These are phyloP conservation scores for Drosophila borborema DNA, from an alignment of 2,888 invertebrate species.

Conservation along the genomic window DNA sequence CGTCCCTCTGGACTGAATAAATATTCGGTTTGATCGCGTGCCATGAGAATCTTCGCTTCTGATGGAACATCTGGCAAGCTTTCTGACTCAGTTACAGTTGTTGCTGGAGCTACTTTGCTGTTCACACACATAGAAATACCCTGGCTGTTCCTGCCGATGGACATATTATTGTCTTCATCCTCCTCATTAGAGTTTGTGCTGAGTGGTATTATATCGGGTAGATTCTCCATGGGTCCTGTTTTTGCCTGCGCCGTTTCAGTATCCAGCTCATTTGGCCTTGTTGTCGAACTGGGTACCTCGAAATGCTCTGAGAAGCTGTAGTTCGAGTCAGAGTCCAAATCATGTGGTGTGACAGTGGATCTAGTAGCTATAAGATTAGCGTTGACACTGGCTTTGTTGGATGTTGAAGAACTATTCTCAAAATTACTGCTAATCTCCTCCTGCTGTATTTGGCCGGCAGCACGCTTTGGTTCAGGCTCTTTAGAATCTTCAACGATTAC, in stretches of 20 bases:
- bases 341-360: conserved; percentile 37
- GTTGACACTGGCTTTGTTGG: conserved; percentile 2
- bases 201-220: conserved; percentile 83
- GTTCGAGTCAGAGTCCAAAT: conserved; percentile 84
- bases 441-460: conserved; percentile 36
- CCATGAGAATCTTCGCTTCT: conserved; percentile 86
- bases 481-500: neutral
- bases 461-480: neutral
- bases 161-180: conserved; percentile 11
- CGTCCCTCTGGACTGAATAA: conserved; percentile 86
- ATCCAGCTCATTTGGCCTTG: conserved; percentile 10
- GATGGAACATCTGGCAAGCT: conserved; percentile 67
- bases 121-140: conserved; percentile 78
- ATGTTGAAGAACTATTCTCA: conserved; percentile 27
- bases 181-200: conserved; percentile 22
- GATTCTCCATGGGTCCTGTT: conserved; percentile 63
- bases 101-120: conserved; percentile 14
- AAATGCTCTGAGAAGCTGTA: conserved; percentile 85
- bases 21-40: conserved; percentile 85
- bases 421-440: conserved; percentile 44
- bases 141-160: conserved; percentile 23
- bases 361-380: neutral
- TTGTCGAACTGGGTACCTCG: conserved; percentile 63
- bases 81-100: conserved; percentile 1
- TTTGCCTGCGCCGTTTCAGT: neutral